phyloP scores from a whole-genome alignment of 2,113 vertebrate genomes.

The Chaenocephalus aceratus region DNA sequence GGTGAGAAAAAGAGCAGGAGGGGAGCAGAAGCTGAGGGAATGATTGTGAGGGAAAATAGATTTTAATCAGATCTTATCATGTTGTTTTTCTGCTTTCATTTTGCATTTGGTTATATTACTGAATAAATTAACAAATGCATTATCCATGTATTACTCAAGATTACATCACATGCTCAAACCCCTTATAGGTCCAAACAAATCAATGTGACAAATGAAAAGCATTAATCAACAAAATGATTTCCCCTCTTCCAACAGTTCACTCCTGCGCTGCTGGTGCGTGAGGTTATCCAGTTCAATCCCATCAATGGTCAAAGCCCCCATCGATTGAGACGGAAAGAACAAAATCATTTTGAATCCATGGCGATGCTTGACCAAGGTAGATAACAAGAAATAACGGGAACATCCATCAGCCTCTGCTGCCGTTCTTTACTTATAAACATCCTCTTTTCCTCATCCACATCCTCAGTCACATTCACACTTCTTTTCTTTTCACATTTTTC shows the following conservation, averaged over 20 bases:
- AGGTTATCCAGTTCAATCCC: conserved; percentile 60
- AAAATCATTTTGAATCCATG: conserved; percentile 57
- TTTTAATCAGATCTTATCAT: conserved; percentile 3
- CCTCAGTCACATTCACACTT: conserved; percentile 19
- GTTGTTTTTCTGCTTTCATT: conserved; percentile 2
- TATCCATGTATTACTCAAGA: conserved; percentile 23
- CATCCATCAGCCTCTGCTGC: conserved; percentile 25
- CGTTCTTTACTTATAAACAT: neutral
- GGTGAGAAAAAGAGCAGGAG: conserved; percentile 18
- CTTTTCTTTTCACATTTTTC: conserved; percentile 4
- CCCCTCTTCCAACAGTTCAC: conserved; percentile 46
- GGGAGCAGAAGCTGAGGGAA: conserved; percentile 5
- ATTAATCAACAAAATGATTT: conserved; percentile 61
- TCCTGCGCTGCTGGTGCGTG: conserved; percentile 31
- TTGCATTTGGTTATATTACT: conserved; percentile 4
- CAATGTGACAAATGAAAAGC: conserved; percentile 66
- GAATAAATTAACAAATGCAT: conserved; percentile 24
- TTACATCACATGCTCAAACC: conserved; percentile 37
- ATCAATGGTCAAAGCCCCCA: conserved; percentile 48
- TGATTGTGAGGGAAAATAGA: neutral
- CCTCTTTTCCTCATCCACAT: neutral
- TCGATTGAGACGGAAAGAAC: conserved; percentile 34
- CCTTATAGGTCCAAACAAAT: conserved; percentile 53
- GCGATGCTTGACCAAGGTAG: conserved; percentile 26
- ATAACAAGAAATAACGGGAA: conserved; percentile 35